Evolutionary conservation across 2,113 vertebrate species (phyloP).

Genomic region (Carollia perspicillata): DNA sequence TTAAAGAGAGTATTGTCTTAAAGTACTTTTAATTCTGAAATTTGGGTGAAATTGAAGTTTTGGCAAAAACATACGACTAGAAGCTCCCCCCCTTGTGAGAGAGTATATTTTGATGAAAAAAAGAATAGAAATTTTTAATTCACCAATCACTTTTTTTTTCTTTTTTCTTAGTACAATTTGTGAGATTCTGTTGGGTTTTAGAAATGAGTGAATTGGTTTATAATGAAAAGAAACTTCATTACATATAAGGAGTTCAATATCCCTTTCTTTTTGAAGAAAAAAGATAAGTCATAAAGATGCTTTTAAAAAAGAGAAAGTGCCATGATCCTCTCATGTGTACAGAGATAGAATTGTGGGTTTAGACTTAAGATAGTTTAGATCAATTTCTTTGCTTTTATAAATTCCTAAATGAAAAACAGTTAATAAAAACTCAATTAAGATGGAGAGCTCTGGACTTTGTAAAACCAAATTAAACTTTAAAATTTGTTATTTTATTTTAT

Average conservation of each 20-base stretch:
- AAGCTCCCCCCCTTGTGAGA: neutral
- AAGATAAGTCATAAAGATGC: neutral
- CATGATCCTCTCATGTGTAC: neutral
- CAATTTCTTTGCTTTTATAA: slow-evolving; percentile 20
- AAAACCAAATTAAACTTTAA: neutral
- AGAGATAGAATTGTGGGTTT: neutral
- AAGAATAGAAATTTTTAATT: neutral
- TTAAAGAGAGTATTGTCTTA: neutral
- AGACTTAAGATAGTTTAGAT: neutral
- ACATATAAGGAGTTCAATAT: neutral
- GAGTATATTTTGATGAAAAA: neutral
- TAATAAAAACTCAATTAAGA: neutral
- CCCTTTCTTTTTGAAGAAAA: neutral
- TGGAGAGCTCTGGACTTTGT: neutral
- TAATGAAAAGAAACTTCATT: neutral
- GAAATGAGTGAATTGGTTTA: neutral
- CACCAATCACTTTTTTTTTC: neutral
- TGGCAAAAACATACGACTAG: neutral
- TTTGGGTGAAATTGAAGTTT: neutral
- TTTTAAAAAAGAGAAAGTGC: neutral
- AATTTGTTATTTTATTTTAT: neutral
- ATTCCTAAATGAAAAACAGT: neutral
- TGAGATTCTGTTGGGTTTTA: slow-evolving; percentile 6
- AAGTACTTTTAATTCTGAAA: neutral
- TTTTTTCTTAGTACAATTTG: neutral